phyloP scores from a whole-genome alignment of 92 coral and sea anemone genomes.

The Phenganax stokvisi region DNA sequence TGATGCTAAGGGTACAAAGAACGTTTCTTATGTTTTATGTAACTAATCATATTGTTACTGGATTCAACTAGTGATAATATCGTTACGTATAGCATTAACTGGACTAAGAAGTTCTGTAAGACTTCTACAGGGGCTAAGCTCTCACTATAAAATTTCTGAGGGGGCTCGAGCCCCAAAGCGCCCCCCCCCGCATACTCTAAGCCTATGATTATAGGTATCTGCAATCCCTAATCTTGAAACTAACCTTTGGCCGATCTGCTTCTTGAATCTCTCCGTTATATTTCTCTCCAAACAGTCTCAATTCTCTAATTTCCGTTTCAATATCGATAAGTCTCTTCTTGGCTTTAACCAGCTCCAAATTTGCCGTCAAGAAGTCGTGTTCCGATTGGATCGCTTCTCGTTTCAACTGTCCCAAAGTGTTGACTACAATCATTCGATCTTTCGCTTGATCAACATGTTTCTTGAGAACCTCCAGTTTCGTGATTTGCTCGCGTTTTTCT shows the following conservation, averaged over 20 bases:
- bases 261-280: conserved; percentile 50
- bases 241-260: conserved; percentile 17
- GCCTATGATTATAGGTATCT: too few relatives aligned
- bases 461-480: conserved; percentile 58
- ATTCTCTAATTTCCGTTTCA: conserved; percentile 73
- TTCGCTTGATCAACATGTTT: conserved; percentile 70
- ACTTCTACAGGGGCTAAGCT: too few relatives aligned
- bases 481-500: conserved; percentile 65
- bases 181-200: too few relatives aligned
- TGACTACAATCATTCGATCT: conserved; percentile 83
- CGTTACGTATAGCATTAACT: too few relatives aligned
- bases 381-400: conserved; percentile 84
- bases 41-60: too few relatives aligned
- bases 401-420: conserved; percentile 51
- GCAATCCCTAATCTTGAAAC: conserved; percentile 24
- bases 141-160: too few relatives aligned
- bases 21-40: too few relatives aligned
- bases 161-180: too few relatives aligned
- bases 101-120: too few relatives aligned
- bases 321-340: conserved; percentile 83
- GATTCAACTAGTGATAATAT: too few relatives aligned
- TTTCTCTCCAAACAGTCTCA: conserved; percentile 58
- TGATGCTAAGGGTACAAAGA: too few relatives aligned
- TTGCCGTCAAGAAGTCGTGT: conserved; percentile 76
- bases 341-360: conserved; percentile 73